Evolutionary conservation across 2,797 vertebrate species (phyloP), one percentile per base, ranked within the genome.

Genomic region (Botia kubotai): DNA sequence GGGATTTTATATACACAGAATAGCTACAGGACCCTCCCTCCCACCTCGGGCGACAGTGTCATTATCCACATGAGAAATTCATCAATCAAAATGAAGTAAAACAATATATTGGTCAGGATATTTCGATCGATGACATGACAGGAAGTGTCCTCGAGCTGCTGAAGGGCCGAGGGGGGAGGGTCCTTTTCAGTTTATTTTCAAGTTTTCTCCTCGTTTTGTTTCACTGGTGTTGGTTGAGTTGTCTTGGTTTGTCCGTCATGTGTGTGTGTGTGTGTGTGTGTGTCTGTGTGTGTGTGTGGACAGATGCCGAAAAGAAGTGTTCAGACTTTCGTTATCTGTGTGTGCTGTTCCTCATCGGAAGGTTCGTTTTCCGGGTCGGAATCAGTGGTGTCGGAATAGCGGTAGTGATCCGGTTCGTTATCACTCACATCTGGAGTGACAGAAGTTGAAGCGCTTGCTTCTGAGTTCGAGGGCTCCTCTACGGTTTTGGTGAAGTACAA

Each of bases 311-410:
- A 91, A 96, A 94, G 95, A 96, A 96, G 95, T 95, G 95, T 96
- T 99, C 96, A 99, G 95, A 99, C 98, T 97, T 99, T 98, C 75
- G 97, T 99, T 93, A 99, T 99, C 93, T 99, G 97, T 33, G 97
- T 97, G 94, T 98, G 97, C 92, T 98, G 97, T 96, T 99, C 98
- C 96, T 99, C 98, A 95, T 99, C 98, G 94, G 99, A 99, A 94
- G 98, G 97, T 96, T 99, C 97, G 87, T 99, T 99, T 95, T 99
- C 98, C 91, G 98, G 98, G 92, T 99, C 98, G 95, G 98, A 99
- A 97, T 99, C 98, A 96, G 98, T 99, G 96, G 98, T 99, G 95
- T 99, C 98, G 91, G 97, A 99, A 90, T 99, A 99, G 95, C 97
- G 95, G 93, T 99, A 99, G 96, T 99, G 97, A 96, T 99, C 97